phyloP scores from a whole-genome alignment of 2,888 invertebrate species.

The Masnerella sp. region DNA sequence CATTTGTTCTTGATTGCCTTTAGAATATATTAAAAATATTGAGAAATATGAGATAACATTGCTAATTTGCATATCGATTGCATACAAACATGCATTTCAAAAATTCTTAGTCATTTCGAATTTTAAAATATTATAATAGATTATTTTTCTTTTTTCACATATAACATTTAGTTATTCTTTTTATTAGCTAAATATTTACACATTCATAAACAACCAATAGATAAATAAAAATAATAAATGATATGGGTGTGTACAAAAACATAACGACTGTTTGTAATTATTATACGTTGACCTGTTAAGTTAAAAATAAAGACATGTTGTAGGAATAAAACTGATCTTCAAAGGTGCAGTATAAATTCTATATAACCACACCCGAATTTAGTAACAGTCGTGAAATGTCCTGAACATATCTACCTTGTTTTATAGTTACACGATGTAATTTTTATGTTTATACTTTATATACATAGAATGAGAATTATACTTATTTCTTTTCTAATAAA shows the following conservation, averaged over 20 bases:
- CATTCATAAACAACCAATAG: background rate
- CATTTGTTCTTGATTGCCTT: too few relatives aligned
- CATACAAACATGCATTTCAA: slow-evolving; percentile 6
- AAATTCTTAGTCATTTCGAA: background rate
- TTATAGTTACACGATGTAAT: slow-evolving; percentile 23
- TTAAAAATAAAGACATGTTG: slow-evolving; percentile 35
- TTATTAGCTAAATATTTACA: too few relatives aligned
- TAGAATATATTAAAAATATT: too few relatives aligned
- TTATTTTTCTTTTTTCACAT: too few relatives aligned
- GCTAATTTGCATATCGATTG: too few relatives aligned
- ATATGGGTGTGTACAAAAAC: slow-evolving; percentile 35
- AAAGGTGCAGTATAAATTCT: slow-evolving; percentile 41
- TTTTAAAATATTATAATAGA: slow-evolving; percentile 31
- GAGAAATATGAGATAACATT: too few relatives aligned
- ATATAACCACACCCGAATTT: slow-evolving; percentile 52
- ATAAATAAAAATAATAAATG: slow-evolving; percentile 18
- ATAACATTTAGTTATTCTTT: too few relatives aligned
- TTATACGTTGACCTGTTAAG: slow-evolving; percentile 43
- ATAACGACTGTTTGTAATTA: slow-evolving; percentile 42
- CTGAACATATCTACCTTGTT: slow-evolving; percentile 27
- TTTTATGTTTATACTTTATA: slow-evolving; percentile 27
- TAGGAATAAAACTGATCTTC: slow-evolving; percentile 33
- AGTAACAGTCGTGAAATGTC: slow-evolving; percentile 46
- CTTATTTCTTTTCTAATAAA: too few relatives aligned
- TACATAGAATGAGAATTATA: too few relatives aligned